Evolutionary conservation across 2,888 invertebrate genomes (phyloP).

Genomic region (Trichopria drosophilae): DNA sequence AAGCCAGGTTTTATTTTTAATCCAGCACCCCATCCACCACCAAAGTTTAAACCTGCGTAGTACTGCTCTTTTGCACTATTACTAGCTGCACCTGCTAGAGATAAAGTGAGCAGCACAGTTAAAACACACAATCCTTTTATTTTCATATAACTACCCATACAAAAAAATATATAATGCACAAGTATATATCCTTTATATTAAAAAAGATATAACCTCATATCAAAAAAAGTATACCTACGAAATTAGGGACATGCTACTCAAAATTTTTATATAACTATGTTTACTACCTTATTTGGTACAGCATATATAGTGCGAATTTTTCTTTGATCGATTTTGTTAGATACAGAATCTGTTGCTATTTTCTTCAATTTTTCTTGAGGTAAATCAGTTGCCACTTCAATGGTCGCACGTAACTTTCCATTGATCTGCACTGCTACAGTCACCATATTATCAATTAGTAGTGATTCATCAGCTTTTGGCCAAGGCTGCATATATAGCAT

Average conservation of each 20-base stretch:
- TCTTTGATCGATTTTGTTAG: slow-evolving; percentile 20
- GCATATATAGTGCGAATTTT: slow-evolving; percentile 22
- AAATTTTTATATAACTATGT: slow-evolving; percentile 18
- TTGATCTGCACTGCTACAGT: slow-evolving; percentile 27
- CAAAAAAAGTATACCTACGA: slow-evolving; percentile 13
- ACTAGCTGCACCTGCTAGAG: too few relatives aligned
- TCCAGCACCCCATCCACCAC: too few relatives aligned
- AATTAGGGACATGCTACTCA: slow-evolving; percentile 10
- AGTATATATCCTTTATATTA: slow-evolving; percentile 9
- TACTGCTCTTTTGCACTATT: too few relatives aligned
- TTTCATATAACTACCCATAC: too few relatives aligned
- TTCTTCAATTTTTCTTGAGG: slow-evolving; percentile 26
- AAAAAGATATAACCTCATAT: slow-evolving; percentile 16
- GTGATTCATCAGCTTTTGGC: slow-evolving; percentile 24
- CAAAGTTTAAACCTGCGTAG: too few relatives aligned
- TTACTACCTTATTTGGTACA: slow-evolving; percentile 23
- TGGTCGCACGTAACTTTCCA: slow-evolving; percentile 23
- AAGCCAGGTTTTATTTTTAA: too few relatives aligned
- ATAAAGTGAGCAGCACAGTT: too few relatives aligned
- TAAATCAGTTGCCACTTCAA: slow-evolving; percentile 22
- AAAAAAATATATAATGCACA: too few relatives aligned
- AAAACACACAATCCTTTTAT: too few relatives aligned
- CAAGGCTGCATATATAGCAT: too few relatives aligned
- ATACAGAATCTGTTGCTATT: slow-evolving; percentile 24
- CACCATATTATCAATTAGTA: slow-evolving; percentile 24